Evolutionary conservation across 2,797 vertebrate genomes (phyloP), one percentile per base, ranked within the genome.

Genomic region (Setipinna tenuifilis): DNA sequence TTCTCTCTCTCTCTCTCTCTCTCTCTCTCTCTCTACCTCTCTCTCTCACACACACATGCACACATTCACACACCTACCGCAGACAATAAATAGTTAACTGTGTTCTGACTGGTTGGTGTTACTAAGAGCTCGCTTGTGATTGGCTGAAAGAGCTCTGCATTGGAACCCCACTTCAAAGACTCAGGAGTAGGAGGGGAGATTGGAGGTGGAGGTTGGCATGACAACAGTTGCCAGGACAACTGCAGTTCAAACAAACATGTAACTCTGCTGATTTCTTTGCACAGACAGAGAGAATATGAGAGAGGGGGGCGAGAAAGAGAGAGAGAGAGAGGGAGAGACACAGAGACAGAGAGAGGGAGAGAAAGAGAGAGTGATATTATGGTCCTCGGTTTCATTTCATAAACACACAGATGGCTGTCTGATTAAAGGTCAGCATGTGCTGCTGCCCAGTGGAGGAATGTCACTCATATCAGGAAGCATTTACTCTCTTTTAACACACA

Each of bases 191-290:
- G 82, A 85, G 87, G 87, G 87, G 89, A 89, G 89, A 85, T 88
- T 88, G 90, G 86, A 84, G 81, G 80, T 87, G 85, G 88, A 83
- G 83, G 93, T 94, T 94, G 93, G 91, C 92, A 93, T 94, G 93
- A 92, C 93, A 94, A 93, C 94, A 90, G 94, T 95, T 91, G 92
- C 94, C 92, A 90, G 80, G 93, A 91, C 92, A 91, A 94, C 93
- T 88, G 88, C 88, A 90, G 90, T 93, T 95, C 91, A 95, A 94
- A 95, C 92, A 95, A 94, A 94, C 87, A 90, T 87, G 89, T 87
- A 87, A 88, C 84, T 88, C 88, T 68, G 83, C 57, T 89, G 86
- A 92, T 91, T 91, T 90, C 85, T 81, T 88, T 68, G 85, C 46
- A 58, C 68, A 90, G 88, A 89, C 21, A 17, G 28, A 68, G 23